A percentile compares a stretch with the other conserved stretches of the same genome.
phyloP scores from a whole-genome alignment of 2,888 invertebrate genomes.

The Noctua fimbriata region DNA sequence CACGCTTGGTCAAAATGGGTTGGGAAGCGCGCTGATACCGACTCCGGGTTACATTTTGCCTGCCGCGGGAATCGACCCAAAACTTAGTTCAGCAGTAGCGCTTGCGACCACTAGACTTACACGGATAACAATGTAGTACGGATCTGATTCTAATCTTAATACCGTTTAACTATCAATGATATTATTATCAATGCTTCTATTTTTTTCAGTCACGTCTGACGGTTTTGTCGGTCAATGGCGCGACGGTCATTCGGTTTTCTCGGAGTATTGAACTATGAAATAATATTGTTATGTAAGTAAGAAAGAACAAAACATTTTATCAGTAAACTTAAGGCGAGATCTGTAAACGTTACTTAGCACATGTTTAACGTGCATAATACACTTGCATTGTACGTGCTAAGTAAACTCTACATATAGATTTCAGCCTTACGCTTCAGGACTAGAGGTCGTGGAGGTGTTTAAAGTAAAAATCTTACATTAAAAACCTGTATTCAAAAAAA shows the following conservation, averaged over 20 bases:
- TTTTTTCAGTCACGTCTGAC: slow-evolving; percentile 49
- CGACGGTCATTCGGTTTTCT: background rate
- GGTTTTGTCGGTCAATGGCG: slow-evolving; percentile 62
- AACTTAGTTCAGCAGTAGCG: background rate
- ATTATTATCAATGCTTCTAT: background rate
- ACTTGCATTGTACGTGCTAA: background rate
- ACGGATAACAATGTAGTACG: background rate
- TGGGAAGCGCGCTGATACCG: background rate
- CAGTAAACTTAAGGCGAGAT: background rate
- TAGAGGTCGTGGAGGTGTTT: no score
- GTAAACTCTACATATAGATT: background rate
- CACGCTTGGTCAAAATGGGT: no score
- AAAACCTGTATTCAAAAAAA: no score
- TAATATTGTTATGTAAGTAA: slow-evolving; percentile 47
- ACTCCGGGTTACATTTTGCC: background rate
- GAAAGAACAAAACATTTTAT: background rate
- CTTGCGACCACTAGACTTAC: background rate
- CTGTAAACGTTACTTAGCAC: background rate
- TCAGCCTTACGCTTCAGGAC: background rate
- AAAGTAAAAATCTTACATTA: no score
- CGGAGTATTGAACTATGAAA: slow-evolving; percentile 49
- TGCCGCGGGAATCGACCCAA: background rate
- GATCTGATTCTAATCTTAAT: background rate
- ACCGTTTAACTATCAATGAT: background rate
- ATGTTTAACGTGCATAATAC: no score